phyloP scores from a whole-genome alignment of 2,113 vertebrate species.

The Tamias sibiricus region DNA sequence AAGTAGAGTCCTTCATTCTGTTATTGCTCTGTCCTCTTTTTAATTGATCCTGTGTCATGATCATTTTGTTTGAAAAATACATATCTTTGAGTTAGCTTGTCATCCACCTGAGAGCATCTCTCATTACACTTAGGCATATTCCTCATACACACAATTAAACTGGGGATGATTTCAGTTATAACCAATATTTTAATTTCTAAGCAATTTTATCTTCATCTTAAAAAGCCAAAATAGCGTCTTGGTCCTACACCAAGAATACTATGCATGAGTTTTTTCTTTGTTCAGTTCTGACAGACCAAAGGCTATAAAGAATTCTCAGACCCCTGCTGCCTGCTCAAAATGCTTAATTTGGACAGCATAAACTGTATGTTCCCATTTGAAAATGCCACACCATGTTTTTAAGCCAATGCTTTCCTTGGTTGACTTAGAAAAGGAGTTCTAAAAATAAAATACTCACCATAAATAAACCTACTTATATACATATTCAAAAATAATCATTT shows the following conservation, averaged over 20 bases:
- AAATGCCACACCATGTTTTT: conserved; percentile 40
- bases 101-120: neutral
- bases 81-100: neutral
- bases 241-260: neutral
- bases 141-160: neutral
- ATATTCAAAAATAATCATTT: conserved; percentile 3
- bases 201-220: neutral
- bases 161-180: neutral
- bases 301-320: conserved; percentile 11
- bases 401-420: conserved; percentile 18
- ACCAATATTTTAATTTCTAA: neutral
- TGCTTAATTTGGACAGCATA: conserved; percentile 42
- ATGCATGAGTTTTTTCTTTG: neutral
- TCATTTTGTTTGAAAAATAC: neutral
- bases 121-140: neutral
- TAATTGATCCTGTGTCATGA: neutral
- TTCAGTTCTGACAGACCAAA: neutral
- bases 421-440: conserved; percentile 59
- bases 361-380: neutral
- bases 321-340: neutral
- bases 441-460: conserved; percentile 50
- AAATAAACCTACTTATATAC: conserved; percentile 20
- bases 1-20: neutral
- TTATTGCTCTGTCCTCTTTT: neutral
- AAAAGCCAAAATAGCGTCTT: neutral